Evolutionary conservation across 2,888 invertebrate species (phyloP), one percentile per base, ranked within the genome.

Genomic region (Lasioglossum vierecki): DNA sequence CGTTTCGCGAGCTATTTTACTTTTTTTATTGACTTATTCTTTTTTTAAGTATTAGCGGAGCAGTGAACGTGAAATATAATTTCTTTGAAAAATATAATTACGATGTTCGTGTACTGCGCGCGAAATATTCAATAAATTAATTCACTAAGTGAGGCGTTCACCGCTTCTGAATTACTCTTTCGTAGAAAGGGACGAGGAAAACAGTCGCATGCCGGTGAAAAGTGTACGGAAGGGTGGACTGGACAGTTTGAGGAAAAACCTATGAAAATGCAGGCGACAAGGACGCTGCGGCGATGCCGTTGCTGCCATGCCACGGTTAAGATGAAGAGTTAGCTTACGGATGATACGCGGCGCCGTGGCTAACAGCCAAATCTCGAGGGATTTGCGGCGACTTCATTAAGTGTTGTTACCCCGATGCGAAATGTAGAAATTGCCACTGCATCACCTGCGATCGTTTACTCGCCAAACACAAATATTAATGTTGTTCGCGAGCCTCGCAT

Each of bases 251-350:
- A 66, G 22, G 66, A 35, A 66, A 39, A 35, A 39, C 35, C 30
- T 6, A 22, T 9, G 35, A 35, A 66, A 66, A 66, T 35, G 18
- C 18, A 66, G 9, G 66, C 30, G 35, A 9, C 35, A 4, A 39
- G 35, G 35, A 18, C 66, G 66, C 35, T 30, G 22, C 9, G 1
- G 35, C 30, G 35, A 39, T 6, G 35, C 35, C 18, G 39, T 68
- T 22, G 22, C 39, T 39, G 22, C 22, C 39, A 35, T 11, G 39
- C 9, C 22, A 68, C 18, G 68, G 68, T 22, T 68, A 68, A 68
- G 39, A 68, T 68, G 68, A 68, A 68, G 68, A 68, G 68, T 68
- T 68, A 68, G 68, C 68, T 68, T 68, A 68, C 39, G 68, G 68
- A 68, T 35, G 68, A 39, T 68, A 68, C 68, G 35, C 9, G 22